These are phyloP conservation scores for Macrochelys suwanniensis DNA, from an alignment of 2,797 vertebrate species.

Conservation along the genomic window DNA sequence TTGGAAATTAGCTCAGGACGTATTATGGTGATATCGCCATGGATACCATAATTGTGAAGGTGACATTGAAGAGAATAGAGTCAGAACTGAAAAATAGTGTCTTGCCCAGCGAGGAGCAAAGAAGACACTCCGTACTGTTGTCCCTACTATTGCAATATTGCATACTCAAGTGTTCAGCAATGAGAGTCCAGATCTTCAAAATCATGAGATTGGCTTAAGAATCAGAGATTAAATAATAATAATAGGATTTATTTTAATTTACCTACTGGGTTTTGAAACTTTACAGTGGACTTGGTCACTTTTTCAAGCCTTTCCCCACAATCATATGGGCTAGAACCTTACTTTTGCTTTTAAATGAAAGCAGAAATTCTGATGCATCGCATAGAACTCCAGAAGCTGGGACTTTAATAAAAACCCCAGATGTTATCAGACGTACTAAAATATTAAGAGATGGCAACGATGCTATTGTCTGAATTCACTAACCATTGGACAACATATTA, in stretches of 20 bases:
- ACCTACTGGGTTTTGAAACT: background rate
- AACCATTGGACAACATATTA: background rate
- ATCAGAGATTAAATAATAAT: background rate
- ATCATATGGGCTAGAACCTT: background rate
- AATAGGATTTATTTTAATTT: background rate
- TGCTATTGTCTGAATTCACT: background rate
- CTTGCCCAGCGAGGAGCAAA: background rate
- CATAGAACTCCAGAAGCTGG: background rate
- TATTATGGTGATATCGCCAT: background rate
- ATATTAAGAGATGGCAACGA: background rate
- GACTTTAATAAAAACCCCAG: background rate
- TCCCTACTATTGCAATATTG: background rate
- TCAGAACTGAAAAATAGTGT: conserved; percentile 30
- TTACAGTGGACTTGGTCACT: background rate
- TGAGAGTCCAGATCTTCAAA: background rate
- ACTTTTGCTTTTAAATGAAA: background rate
- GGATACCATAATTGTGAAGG: background rate
- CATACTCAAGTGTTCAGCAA: background rate
- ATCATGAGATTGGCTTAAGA: background rate
- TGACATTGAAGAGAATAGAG: background rate
- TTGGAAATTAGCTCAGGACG: too few relatives aligned
- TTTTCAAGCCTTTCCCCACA: background rate
- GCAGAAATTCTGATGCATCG: background rate
- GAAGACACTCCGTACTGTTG: background rate
- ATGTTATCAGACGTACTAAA: background rate